Evolutionary conservation across 2,888 invertebrate species (phyloP), one percentile per base, ranked within the genome.

Genomic region (Sceliomorpha sp.): DNA sequence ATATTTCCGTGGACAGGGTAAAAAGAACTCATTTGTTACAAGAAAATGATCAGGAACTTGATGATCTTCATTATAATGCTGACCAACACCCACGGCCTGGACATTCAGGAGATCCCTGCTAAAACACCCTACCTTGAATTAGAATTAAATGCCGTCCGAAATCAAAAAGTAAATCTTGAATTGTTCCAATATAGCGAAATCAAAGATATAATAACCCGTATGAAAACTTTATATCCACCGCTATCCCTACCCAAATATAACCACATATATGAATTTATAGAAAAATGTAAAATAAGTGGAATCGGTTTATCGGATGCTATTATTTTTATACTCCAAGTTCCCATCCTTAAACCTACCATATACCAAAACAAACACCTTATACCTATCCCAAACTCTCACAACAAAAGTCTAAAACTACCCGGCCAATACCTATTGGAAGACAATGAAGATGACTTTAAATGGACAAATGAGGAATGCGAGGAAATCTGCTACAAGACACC

Each of bases 11-110:
- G 3, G 36, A 36, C 15, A 39, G 15, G n/a, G 8, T 36, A 1
- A 36, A 36, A 36, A 14, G 39, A 20, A 39, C 17, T 8, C 39
- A 39, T 39, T 13, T 39, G 39, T 39, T 39, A 5, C 39, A 39
- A 24, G 20, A 39, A n/a, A 5, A 39, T 39, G 39, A 39, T 6
- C 9, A 39, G 7, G 10, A 39, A 4, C 3, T 4, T 39, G 20
- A 39, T 10, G 5, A 20, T 39, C 1, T 6, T 9, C 4, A 9
- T 39, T 1, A 20, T 20, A 20, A 2, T 39, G 24, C 20, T 24
- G 9, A 20, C 10, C 1, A 39, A 1, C 36, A 15, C n/a, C 15
- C 2, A 13, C 15, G 17, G 10, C 36, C 20, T 17, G 17, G 7
- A 39, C 2, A 8, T 39, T 39, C 39, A 9, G 24, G n/a, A n/a